Percentiles rank a stretch among this genome's conserved stretches.
These are phyloP conservation scores for Acrocephalus scirpaceus DNA, from an alignment of 2,797 vertebrate species.

Conservation along the genomic window DNA sequence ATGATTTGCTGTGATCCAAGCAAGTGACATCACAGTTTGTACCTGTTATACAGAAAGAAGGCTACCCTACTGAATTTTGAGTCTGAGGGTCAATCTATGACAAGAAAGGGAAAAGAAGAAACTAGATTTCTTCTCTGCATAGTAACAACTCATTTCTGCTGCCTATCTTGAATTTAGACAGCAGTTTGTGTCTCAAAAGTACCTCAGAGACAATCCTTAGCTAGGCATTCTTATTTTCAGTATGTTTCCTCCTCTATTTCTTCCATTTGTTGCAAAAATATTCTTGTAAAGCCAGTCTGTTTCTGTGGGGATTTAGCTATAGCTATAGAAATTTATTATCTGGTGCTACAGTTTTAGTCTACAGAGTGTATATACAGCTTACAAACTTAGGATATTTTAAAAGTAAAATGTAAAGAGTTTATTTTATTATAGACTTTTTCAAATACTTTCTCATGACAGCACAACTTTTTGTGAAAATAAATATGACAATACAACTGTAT, in stretches of 20 bases:
- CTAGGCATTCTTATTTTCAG: not conserved
- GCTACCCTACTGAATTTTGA: not conserved
- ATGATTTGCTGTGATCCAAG: not conserved
- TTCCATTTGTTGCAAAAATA: not conserved
- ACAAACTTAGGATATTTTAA: not conserved
- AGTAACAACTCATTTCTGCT: not conserved
- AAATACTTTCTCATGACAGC: not conserved
- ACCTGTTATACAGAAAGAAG: not conserved
- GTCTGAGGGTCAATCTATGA: not conserved
- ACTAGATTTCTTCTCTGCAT: not conserved
- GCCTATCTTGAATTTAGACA: not conserved
- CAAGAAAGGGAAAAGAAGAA: not conserved
- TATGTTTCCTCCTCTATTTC: not conserved
- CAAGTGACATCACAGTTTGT: fast-evolving
- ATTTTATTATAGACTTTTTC: not conserved
- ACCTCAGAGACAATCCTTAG: not conserved
- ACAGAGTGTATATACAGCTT: not conserved
- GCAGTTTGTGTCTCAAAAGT: not conserved
- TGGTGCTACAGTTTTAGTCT: not conserved
- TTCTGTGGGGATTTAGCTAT: not conserved
- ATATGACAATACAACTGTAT: not conserved
- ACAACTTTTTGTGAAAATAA: not conserved
- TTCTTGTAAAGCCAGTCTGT: not conserved
- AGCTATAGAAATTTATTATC: not conserved
- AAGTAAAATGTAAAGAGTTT: not conserved